A percentile compares a stretch with the other conserved stretches of the same genome.
Evolutionary conservation across 1,140 invertebrate species (phyloP).

Genomic region (Limonius californicus): DNA sequence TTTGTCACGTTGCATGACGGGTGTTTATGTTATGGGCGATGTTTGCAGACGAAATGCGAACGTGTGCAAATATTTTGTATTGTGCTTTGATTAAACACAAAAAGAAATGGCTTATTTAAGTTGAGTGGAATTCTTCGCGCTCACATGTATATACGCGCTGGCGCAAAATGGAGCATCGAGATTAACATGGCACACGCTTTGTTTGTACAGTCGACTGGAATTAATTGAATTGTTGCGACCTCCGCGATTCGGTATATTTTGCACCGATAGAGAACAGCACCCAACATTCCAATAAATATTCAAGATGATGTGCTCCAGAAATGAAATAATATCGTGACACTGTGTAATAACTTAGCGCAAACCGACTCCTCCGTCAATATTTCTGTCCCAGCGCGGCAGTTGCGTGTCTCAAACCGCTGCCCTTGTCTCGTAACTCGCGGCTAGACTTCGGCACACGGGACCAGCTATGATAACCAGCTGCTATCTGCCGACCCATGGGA

Average conservation of each 20-base stretch:
- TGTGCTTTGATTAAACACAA: constrained; percentile 18
- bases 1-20: constrained; percentile 16
- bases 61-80: constrained; percentile 22
- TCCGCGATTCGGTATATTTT: too few relatives aligned
- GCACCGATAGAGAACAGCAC: too few relatives aligned
- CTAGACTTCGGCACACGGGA: constrained; percentile 2
- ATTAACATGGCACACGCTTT: too few relatives aligned
- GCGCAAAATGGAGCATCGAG: too few relatives aligned
- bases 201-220: too few relatives aligned
- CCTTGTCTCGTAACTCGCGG: constrained; percentile 16
- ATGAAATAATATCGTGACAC: constrained; percentile 13
- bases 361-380: constrained; percentile 10
- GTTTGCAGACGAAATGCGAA: constrained; percentile 18
- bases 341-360: constrained; percentile 11
- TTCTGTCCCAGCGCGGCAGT: constrained; percentile 10
- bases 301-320: background rate
- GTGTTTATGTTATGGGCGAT: constrained; percentile 18
- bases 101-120: constrained; percentile 7
- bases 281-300: constrained; percentile 2
- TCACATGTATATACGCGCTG: too few relatives aligned
- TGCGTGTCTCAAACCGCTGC: constrained; percentile 13
- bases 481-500: constrained; percentile 5
- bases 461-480: constrained; percentile 3
- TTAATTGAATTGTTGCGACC: too few relatives aligned
- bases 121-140: background rate